A percentile compares a stretch with the other conserved stretches of the same genome.
These are phyloP conservation scores for Phymastichus coffea DNA, from an alignment of 1,140 invertebrate genomes.

Conservation along the genomic window DNA sequence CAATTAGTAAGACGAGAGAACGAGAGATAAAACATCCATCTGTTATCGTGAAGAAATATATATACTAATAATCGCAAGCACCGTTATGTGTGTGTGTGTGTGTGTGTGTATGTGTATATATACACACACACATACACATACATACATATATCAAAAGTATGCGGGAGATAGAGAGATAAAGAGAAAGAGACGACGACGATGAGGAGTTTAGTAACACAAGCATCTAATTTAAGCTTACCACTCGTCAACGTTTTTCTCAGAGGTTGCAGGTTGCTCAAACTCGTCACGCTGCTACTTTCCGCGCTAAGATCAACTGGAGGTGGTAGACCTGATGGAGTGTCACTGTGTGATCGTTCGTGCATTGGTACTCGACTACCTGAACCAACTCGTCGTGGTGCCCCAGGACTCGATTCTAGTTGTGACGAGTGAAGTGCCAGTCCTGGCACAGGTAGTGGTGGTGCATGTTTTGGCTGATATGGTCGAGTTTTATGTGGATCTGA, in stretches of 20 bases:
- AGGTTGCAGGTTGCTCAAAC: constrained; percentile 80
- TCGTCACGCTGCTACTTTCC: constrained; percentile 93
- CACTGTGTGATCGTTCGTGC: constrained; percentile 88
- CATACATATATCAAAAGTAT: too few species aligned
- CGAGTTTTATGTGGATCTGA: constrained; percentile 85
- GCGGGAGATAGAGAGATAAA: too few species aligned
- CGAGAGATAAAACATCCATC: constrained; percentile 3
- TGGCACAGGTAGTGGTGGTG: constrained; percentile 52
- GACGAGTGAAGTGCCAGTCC: constrained; percentile 52
- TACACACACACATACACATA: too few species aligned
- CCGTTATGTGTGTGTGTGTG: neutral
- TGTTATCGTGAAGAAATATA: neutral
- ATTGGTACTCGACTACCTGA: constrained; percentile 60
- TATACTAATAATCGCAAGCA: constrained; percentile 4
- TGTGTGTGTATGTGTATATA: too few species aligned
- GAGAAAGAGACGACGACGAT: too few species aligned
- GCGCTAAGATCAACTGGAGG: constrained; percentile 88
- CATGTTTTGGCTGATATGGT: constrained; percentile 77
- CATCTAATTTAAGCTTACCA: too few species aligned
- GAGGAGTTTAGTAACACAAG: too few species aligned
- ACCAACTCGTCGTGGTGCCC: constrained; percentile 68
- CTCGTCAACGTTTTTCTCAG: constrained; percentile 82
- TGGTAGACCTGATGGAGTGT: constrained; percentile 75
- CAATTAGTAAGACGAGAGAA: too few species aligned
- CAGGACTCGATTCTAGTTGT: constrained; percentile 63